Evolutionary conservation across 2,888 invertebrate genomes (phyloP).

Genomic region (Volucella inflata): DNA sequence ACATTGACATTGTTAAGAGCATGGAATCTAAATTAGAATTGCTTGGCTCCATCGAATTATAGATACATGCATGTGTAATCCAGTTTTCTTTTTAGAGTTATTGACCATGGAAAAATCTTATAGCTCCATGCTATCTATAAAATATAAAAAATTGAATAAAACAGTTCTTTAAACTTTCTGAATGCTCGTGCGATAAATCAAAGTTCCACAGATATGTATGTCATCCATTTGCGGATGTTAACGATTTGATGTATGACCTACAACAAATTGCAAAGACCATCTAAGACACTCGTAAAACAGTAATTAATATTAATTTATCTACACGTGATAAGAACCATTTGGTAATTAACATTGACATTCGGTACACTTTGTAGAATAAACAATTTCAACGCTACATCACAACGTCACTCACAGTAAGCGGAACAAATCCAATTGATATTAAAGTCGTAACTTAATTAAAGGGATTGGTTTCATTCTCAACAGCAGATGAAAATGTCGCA

Average conservation of each 20-base stretch:
- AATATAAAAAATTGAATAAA: too few relatives aligned
- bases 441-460: slow-evolving; percentile 1
- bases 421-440: slow-evolving; percentile 30
- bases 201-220: slow-evolving; percentile 1
- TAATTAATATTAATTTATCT: slow-evolving; percentile 69
- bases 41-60: too few relatives aligned
- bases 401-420: background rate
- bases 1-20: too few relatives aligned
- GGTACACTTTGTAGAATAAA: slow-evolving; percentile 61
- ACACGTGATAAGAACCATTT: slow-evolving; percentile 69
- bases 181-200: too few relatives aligned
- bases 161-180: too few relatives aligned
- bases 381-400: slow-evolving; percentile 3
- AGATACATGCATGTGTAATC: too few relatives aligned
- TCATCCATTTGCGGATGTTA: slow-evolving; percentile 39
- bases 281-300: slow-evolving; percentile 53
- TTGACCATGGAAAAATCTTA: too few relatives aligned
- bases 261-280: slow-evolving; percentile 25
- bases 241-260: slow-evolving; percentile 40
- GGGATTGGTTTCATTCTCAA: slow-evolving; percentile 15
- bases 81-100: too few relatives aligned
- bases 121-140: too few relatives aligned
- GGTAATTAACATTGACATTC: slow-evolving; percentile 71
- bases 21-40: too few relatives aligned
- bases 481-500: background rate